Evolutionary conservation across 2,888 invertebrate genomes (phyloP), one percentile per base, ranked within the genome.

Genomic region (Macrosiphum euphorbiae): DNA sequence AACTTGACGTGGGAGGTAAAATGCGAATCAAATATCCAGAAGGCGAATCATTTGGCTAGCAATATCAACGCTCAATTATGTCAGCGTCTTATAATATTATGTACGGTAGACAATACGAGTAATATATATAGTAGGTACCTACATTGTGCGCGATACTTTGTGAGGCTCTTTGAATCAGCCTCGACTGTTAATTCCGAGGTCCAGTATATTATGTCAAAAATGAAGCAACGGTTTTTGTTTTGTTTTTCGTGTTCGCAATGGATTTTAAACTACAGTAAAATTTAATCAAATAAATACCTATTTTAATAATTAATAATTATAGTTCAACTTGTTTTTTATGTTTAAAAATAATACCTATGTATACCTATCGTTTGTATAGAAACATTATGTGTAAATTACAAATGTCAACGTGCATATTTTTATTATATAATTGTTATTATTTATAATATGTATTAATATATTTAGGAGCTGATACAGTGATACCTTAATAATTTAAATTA

Each of bases 1-100:
- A 94, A 90, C 86, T 90, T 94, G 50, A 94, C 93, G 90, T 94
- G 93, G 93, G 93, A 94, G 93, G 93, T 94, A 94, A 94, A 94
- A 94, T 86, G 93, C 93, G 93, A 94, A 94, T 94, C 90, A 90
- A 86, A 94, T 90, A 90, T 90, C 90, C 86, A 50, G 55, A 7
- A 87, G 90, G 50, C 50, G 90, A 94, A 90, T 90, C 90, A 50
- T 94, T 94, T 61, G 85, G 90, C 86, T 50, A 16, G 90, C 85
- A 86, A 86, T 58, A 47, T 86, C 90, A 44, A 85, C 41, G 90
- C 58, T 89, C 92, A 86, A 90, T 94, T 90, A 90, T n/a, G 93
- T 41, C 86, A 26, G 61, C 16, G 86, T 87, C 67, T 92, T 78
- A 78, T 20, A 41, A 78, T 78, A 78, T 78, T 86, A 44, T 52